These are phyloP conservation scores for Heliconius sara DNA, from an alignment of 2,888 invertebrate species.

Conservation along the genomic window DNA sequence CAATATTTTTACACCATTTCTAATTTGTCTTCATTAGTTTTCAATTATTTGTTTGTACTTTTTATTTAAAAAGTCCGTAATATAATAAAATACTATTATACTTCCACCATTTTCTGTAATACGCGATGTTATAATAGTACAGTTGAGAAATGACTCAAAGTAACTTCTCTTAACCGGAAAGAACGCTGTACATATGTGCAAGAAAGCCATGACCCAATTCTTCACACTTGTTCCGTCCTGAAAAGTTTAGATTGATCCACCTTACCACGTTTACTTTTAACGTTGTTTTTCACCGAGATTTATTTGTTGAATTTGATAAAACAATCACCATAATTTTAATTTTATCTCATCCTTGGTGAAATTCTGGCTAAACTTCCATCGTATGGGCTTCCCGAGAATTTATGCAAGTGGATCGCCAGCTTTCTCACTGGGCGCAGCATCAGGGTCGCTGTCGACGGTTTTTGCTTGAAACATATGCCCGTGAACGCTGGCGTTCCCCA, in stretches of 20 bases:
- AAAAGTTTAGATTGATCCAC: conserved; percentile 23
- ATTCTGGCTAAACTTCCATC: too few species aligned
- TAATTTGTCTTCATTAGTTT: too few species aligned
- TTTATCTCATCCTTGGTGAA: not conserved
- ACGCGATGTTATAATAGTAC: not conserved
- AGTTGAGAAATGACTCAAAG: conserved; percentile 18
- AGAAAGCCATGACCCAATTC: conserved; percentile 21
- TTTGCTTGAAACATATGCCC: too few species aligned
- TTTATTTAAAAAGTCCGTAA: not conserved
- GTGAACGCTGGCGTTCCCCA: too few species aligned
- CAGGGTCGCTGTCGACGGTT: too few species aligned
- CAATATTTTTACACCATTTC: too few species aligned
- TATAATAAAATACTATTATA: not conserved
- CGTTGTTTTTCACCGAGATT: not conserved
- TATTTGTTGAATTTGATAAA: conserved; percentile 5
- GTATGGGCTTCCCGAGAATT: too few species aligned
- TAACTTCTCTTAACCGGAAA: conserved; percentile 10
- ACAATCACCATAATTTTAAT: conserved; percentile 20
- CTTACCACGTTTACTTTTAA: conserved; percentile 14
- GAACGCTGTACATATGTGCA: not conserved
- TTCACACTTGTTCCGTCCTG: conserved; percentile 25
- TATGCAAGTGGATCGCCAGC: too few species aligned
- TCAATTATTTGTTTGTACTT: too few species aligned
- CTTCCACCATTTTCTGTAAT: not conserved
- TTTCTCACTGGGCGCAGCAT: too few species aligned